Conservation (phyloP, 1,140 invertebrate species). For the Trachymyrmex septentrionalis region DNA sequence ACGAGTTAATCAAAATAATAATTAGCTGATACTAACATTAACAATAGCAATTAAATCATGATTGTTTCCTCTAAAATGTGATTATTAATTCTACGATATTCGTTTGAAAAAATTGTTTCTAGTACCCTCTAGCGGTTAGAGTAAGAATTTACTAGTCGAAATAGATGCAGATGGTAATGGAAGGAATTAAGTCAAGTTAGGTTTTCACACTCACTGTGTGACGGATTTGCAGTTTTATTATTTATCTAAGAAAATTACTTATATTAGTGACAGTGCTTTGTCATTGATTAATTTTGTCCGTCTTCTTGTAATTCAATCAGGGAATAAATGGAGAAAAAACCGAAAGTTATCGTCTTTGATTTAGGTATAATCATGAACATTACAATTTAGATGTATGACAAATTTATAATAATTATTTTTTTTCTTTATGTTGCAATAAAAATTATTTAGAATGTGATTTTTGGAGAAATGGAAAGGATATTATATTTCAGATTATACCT, state of each 20-base stretch:
- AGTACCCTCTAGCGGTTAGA: not conserved
- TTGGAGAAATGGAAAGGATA: not conserved
- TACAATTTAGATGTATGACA: not conserved
- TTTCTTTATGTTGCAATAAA: not conserved
- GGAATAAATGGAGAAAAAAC: slow-evolving; percentile 74
- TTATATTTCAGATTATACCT: slow-evolving; percentile 90
- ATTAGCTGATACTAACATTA: not conserved
- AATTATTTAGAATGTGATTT: not conserved
- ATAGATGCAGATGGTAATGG: not conserved
- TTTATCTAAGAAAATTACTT: not conserved
- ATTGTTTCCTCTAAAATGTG: not conserved
- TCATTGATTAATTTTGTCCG: no score
- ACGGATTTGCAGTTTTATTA: not conserved
- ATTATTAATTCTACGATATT: not conserved
- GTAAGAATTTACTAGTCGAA: not conserved
- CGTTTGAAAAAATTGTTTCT: not conserved
- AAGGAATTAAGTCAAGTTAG: not conserved
- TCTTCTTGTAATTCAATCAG: not conserved
- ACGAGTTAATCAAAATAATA: not conserved
- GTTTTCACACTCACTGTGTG: not conserved
- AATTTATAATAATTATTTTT: slow-evolving; percentile 15
- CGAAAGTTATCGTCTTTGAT: slow-evolving; percentile 88
- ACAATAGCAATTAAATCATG: not conserved
- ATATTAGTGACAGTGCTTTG: no score
- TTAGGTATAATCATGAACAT: slow-evolving; percentile 82